A percentile compares a stretch with the other conserved stretches of the same genome.
phyloP scores from a whole-genome alignment of 2,797 vertebrate species.

The Tenualosa ilisha region DNA sequence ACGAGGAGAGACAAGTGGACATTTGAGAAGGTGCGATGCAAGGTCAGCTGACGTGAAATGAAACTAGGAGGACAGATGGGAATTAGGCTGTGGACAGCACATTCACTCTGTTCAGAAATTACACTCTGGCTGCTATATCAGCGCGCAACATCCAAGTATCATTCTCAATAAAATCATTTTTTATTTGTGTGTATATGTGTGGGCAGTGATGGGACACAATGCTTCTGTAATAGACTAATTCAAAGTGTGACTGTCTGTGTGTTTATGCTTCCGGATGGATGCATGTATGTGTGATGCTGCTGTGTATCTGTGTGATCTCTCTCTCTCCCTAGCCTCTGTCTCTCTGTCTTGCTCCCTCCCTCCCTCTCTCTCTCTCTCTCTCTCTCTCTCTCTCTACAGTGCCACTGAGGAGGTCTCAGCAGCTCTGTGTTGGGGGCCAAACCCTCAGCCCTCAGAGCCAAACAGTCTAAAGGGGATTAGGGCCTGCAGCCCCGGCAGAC shows the following conservation, averaged over 20 bases:
- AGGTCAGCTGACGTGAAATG: constrained; percentile 6
- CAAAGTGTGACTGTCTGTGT: background rate
- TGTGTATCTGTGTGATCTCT: background rate
- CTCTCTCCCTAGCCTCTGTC: background rate
- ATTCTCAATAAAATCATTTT: background rate
- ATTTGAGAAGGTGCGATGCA: constrained; percentile 3
- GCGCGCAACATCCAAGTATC: background rate
- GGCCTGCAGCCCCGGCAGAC: constrained; percentile 59
- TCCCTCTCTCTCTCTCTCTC: background rate
- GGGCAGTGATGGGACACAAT: too few species aligned
- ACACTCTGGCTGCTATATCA: background rate
- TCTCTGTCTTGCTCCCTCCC: background rate
- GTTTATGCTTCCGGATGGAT: background rate
- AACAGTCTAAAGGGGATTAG: constrained; percentile 61
- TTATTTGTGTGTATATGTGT: background rate
- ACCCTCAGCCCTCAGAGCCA: constrained; percentile 67
- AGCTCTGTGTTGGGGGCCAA: constrained; percentile 57
- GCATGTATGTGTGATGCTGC: background rate
- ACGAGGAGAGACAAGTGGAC: constrained; percentile 10
- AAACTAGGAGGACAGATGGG: constrained; percentile 1
- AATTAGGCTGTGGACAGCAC: constrained; percentile 2
- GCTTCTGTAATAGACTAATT: background rate
- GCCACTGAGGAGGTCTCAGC: background rate
- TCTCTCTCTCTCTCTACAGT: background rate
- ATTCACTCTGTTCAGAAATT: background rate